Conservation (phyloP, 2,113 vertebrate genomes). For the Tachysurus fulvidraco region DNA sequence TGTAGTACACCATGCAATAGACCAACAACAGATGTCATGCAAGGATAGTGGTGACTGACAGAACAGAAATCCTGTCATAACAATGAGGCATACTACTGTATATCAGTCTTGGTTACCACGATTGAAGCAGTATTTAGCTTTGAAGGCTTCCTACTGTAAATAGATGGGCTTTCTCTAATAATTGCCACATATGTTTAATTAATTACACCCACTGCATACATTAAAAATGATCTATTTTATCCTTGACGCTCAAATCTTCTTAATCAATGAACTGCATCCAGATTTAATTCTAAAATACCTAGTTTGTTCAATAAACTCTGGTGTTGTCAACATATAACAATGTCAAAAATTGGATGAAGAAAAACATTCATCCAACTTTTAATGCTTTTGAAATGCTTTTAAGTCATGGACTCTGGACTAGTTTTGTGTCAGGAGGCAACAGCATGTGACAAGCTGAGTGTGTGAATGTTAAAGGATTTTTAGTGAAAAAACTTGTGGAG, state of each 20-base stretch:
- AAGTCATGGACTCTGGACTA: background rate
- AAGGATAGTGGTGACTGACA: background rate
- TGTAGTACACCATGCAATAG: background rate
- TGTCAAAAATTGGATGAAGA: background rate
- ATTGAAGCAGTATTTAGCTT: background rate
- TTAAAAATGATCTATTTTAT: background rate
- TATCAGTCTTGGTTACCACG: background rate
- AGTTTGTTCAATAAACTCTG: background rate
- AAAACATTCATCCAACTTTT: background rate
- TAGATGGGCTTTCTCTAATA: background rate
- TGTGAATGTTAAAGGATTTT: conserved; percentile 15
- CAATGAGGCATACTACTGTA: background rate
- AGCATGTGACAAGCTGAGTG: background rate
- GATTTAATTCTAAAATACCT: background rate
- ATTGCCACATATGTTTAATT: background rate
- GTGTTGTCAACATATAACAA: background rate
- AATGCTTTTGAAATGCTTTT: background rate
- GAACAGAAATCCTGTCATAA: background rate
- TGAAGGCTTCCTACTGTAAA: background rate
- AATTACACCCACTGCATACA: background rate
- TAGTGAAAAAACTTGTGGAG: conserved; percentile 11
- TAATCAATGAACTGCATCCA: background rate
- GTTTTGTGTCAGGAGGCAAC: conserved; percentile 10
- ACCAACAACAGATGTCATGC: background rate
- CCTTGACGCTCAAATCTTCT: background rate